These are phyloP conservation scores for Cephus spinipes DNA, from an alignment of 2,888 invertebrate species.

Conservation along the genomic window DNA sequence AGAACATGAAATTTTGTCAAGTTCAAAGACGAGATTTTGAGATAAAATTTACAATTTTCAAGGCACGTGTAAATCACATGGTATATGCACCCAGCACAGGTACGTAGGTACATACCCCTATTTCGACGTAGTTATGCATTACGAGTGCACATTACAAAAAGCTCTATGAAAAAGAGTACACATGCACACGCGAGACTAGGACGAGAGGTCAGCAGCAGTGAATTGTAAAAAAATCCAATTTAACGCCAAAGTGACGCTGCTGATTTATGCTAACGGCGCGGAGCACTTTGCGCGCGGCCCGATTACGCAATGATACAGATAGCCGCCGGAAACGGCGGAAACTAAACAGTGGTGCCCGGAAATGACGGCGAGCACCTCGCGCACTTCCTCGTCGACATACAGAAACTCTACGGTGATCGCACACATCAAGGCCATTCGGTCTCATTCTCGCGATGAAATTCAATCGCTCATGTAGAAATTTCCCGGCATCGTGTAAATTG, in stretches of 20 bases:
- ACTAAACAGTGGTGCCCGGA: conserved; percentile 60
- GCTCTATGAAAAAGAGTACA: not conserved
- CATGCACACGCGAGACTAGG: not conserved
- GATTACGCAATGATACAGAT: conserved; percentile 55
- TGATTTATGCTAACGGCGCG: conserved; percentile 3
- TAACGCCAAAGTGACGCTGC: not conserved
- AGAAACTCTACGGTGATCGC: conserved; percentile 11
- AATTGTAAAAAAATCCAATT: not conserved
- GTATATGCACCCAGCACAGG: not conserved
- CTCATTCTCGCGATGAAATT: not conserved
- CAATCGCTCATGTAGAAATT: not conserved
- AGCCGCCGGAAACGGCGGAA: conserved; percentile 56
- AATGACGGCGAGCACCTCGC: conserved; percentile 57
- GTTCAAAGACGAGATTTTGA: not conserved
- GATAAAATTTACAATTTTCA: not conserved
- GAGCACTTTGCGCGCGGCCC: conserved; percentile 18
- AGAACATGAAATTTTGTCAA: not conserved
- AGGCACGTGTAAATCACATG: not conserved
- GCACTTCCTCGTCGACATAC: conserved; percentile 43
- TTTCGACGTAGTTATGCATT: no score
- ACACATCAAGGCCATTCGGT: not conserved
- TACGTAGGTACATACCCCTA: not conserved
- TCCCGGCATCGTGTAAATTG: not conserved
- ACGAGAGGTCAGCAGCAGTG: not conserved
- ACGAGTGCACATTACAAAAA: no score